Evolutionary conservation across 2,113 vertebrate genomes (phyloP), one percentile per base, ranked within the genome.

Genomic region (Phyllostomus discolor): DNA sequence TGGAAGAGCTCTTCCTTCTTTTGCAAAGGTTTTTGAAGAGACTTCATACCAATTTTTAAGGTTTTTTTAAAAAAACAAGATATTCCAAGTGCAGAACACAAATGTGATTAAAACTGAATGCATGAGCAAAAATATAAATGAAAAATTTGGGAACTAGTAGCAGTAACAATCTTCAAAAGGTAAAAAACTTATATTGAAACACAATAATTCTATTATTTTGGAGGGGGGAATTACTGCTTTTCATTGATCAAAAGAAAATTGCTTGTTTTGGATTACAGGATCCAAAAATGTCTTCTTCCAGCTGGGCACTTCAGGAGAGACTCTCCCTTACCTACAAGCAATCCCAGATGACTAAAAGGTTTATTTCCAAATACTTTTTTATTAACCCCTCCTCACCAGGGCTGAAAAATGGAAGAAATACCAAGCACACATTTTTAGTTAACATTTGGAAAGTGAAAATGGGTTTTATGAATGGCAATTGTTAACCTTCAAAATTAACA

Each of bases 401-500:
- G n/a, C 43, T 83, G 35, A 35, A 69, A 93, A 62, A 31, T 7
- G 66, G n/a, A 84, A 90, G 69, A 67, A 33, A n/a, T 5, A 38
- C 38, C 48, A 73, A 91, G 31, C 26, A 79, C 52, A 73, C 31
- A 64, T 82, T 92, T 75, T 76, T 24, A 96, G 85, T 67, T 17
- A 79, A 57, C 43, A 24, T 90, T 88, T 76, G 79, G 50, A 88
- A 92, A 94, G n/a, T 10, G 8, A 81, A 86, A 46, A 62, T 48
- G 50, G 80, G 78, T 90, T 96, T 84, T 91, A 24, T 86, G 67
- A 78, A 31, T 48, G 50, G 28, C 33, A 81, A 92, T 28, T 66
- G 78, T 72, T 91, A 94, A 76, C 64, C n/a, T 59, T 73, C 67
- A 62, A 91, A 96, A 95, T 50, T 90, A 95, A 84, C 59, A 92